Evolutionary conservation across 2,888 invertebrate genomes (phyloP).

Genomic region (Erynnis tages): DNA sequence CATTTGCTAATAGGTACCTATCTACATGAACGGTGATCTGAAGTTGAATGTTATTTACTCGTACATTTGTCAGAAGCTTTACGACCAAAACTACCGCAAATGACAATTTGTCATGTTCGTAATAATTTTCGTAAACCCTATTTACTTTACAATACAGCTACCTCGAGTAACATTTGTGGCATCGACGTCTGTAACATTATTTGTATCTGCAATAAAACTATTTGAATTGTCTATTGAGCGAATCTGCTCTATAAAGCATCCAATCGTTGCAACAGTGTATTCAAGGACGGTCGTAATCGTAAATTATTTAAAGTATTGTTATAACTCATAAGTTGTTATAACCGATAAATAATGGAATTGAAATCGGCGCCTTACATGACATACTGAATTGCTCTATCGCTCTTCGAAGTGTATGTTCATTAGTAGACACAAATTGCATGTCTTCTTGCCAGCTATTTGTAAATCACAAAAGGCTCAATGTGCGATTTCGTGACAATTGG

Average conservation of each 20-base stretch:
- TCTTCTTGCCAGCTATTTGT: too few relatives aligned
- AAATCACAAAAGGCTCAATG: too few relatives aligned
- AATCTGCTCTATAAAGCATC: conserved; percentile 55
- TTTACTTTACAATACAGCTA: not conserved
- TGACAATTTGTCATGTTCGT: conserved; percentile 24
- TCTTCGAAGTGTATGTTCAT: not conserved
- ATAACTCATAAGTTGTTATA: conserved; percentile 7
- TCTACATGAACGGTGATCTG: conserved; percentile 2
- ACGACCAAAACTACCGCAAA: conserved; percentile 17
- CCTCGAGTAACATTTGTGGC: conserved; percentile 25
- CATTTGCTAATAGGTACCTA: not conserved
- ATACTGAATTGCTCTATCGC: not conserved
- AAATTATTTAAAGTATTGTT: conserved; percentile 24
- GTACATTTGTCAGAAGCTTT: conserved; percentile 15
- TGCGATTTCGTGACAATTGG: too few relatives aligned
- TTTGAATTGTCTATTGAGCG: conserved; percentile 55
- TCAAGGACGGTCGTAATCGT: conserved; percentile 26
- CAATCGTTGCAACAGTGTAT: conserved; percentile 53
- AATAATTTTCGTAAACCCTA: conserved; percentile 39
- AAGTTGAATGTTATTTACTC: conserved; percentile 20
- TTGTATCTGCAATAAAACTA: conserved; percentile 51
- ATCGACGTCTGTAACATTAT: conserved; percentile 40
- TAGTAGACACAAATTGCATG: too few relatives aligned
- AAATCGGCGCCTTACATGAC: conserved; percentile 2
- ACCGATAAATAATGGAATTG: conserved; percentile 17